Evolutionary conservation across 2,113 vertebrate genomes (phyloP), one percentile per base, ranked within the genome.

Genomic region (Ardeotis arabs): DNA sequence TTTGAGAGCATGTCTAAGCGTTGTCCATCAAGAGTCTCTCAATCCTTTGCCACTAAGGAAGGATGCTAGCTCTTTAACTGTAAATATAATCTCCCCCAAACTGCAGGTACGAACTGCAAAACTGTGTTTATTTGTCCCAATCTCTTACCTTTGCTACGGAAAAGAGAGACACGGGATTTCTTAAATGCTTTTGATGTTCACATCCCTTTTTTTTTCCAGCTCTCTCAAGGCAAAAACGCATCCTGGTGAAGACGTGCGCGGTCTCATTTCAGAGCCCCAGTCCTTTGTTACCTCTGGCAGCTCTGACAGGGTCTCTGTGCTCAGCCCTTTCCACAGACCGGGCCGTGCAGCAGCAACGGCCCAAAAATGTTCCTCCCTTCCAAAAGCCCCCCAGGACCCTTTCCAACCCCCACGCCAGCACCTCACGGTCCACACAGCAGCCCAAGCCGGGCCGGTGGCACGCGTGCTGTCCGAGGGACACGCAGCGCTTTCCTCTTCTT

Each of bases 171-270:
- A 11, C 0, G 6, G 27, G 82, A 19, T 80, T 90, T 66, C 75
- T 80, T 37, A 73, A 94, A 79, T 69, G 85, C 95, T 88, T 83
- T 86, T 93, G 86, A 95, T 84, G 41, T 73, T 97, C 92, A 80
- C 94, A 17, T 35, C 44, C 44, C 47, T 89, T 93, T 83, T 60
- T 89, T 77, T 47, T 93, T 83, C 68, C 84, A 93, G 72, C 87
- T 86, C 50, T 55, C 45, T 78, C 72, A 59, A 80, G 92, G 78
- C 59, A 79, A 82, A 84, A 79, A 49, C 1, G 24, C 59, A 56
- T 70, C 59, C 90, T 28, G 83, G 59, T 84, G 92, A 95, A 85
- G 92, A 67, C 18, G 35, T 69, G 47, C 82, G 21, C 68, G 27
- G 62, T 50, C 47, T 77, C 59, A 25, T 84, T 89, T 74, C 83